Base-by-base conservation (phyloP, 2,113 vertebrate species). In the Serilophus lunatus region DNA sequence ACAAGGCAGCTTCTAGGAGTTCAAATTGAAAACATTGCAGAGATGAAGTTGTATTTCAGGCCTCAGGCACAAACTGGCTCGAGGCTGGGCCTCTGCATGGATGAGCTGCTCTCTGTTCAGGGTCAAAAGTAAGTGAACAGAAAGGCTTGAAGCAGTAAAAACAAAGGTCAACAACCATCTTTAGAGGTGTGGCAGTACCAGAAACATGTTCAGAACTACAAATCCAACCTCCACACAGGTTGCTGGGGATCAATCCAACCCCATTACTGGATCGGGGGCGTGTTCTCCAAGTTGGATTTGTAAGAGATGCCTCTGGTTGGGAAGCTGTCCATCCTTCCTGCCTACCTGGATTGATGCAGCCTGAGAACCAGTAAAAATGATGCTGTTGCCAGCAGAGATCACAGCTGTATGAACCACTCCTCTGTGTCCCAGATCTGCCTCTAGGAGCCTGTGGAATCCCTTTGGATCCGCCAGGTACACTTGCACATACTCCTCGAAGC, bases 291-390 rank as follows among this genome's bases (percentile, higher is more conserved):
- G 24, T 47, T 88, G 60, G 29, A 4, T 80, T 69, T 93, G 31
- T 54, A 13, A 36, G 59, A 51, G 76, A 24, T 45, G 54, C 13
- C 59, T 40, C 38, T 60, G 45, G 12, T 1, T 24, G 64, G 71
- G 53, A 63, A 40, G 18, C 5, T 54, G 45, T 25, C 19, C 31
- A 19, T 60, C 11, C 40, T 47, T 28, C 11, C n/a, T 63, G n/a
- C 96, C 94, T 29, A 95, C 99, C 96, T 98, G 97, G 84, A 99
- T 96, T 36, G 98, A 97, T 8, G 98, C 97, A 51, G 98, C 98
- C 26, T 93, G 95, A 28, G 98, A 98, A 45, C 97, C 98, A 0
- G 98, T 98, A 86, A 97, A 49, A 5, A 98, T 76, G 45, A 96
- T 91, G 26, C 95, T 96, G 53, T 95, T 86, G 66, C 98, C 95